Conservation (phyloP, 2,888 invertebrate genomes). For the Pharmacophagus antenor region DNA sequence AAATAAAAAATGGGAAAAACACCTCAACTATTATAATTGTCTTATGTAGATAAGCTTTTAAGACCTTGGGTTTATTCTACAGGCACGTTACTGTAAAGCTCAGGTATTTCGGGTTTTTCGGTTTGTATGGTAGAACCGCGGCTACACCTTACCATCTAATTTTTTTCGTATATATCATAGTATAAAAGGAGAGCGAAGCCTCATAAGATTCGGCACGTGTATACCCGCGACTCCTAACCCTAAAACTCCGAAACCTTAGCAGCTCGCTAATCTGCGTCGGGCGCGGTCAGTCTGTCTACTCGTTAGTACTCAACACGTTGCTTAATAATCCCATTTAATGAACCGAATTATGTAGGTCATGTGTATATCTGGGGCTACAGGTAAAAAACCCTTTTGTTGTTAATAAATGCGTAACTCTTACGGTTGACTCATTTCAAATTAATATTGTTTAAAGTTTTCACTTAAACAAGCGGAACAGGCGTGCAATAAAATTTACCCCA, state of each 20-base stretch:
- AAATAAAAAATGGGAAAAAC: too few species aligned
- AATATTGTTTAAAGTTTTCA: neutral
- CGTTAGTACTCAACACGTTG: constrained; percentile 39
- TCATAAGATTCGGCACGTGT: constrained; percentile 40
- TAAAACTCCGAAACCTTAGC: constrained; percentile 74
- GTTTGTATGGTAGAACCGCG: too few species aligned
- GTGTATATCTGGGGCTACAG: neutral
- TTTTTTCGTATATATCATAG: neutral
- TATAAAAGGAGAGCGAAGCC: constrained; percentile 47
- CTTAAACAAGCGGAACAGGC: too few species aligned
- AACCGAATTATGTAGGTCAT: constrained; percentile 31
- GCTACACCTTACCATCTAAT: too few species aligned
- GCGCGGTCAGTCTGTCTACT: constrained; percentile 50
- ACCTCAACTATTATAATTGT: too few species aligned
- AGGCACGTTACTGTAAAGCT: too few species aligned
- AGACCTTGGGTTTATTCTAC: too few species aligned
- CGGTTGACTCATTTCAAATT: neutral
- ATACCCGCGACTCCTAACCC: constrained; percentile 59
- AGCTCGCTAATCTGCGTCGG: constrained; percentile 64
- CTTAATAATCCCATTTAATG: constrained; percentile 67
- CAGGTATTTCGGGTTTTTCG: too few species aligned
- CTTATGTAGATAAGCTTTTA: too few species aligned
- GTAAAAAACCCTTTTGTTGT: neutral
- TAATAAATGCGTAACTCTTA: neutral
- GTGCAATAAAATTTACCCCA: too few species aligned